Conservation (phyloP, 2,797 vertebrate genomes). For the Ambastaia sidthimunki region DNA sequence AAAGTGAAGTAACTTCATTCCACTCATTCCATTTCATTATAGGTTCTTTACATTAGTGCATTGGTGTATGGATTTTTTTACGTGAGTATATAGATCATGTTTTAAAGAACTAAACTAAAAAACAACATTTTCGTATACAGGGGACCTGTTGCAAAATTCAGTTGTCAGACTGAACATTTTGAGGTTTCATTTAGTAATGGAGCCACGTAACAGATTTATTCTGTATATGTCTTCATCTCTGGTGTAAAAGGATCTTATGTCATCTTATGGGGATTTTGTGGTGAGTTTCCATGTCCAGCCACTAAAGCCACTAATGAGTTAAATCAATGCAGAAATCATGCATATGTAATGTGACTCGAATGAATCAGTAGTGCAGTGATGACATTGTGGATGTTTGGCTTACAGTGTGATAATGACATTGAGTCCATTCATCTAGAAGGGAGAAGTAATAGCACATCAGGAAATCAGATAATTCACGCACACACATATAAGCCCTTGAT, state of each 20-base stretch:
- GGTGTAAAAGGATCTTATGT: constrained; percentile 9
- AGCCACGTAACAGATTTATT: neutral
- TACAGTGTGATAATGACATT: neutral
- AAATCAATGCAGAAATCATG: constrained; percentile 31
- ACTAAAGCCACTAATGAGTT: neutral
- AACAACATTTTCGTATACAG: too few relatives aligned
- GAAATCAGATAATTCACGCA: constrained; percentile 16
- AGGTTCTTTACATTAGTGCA: too few relatives aligned
- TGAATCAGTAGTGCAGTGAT: neutral
- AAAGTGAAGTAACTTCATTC: neutral
- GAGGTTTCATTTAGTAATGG: neutral
- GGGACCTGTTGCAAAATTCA: too few relatives aligned
- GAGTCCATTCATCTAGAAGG: neutral
- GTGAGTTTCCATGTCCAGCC: constrained; percentile 19
- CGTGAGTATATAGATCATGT: too few relatives aligned
- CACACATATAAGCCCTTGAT: constrained; percentile 6
- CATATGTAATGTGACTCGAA: constrained; percentile 19
- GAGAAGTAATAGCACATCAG: constrained; percentile 25
- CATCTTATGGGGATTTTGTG: constrained; percentile 31
- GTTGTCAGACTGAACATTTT: too few relatives aligned
- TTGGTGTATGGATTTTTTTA: too few relatives aligned
- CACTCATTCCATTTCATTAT: too few relatives aligned
- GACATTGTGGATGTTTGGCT: neutral
- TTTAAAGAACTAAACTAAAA: too few relatives aligned
- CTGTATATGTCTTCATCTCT: neutral